Evolutionary conservation across 2,888 invertebrate genomes (phyloP).

Genomic region (Dastarcus helophoroides): DNA sequence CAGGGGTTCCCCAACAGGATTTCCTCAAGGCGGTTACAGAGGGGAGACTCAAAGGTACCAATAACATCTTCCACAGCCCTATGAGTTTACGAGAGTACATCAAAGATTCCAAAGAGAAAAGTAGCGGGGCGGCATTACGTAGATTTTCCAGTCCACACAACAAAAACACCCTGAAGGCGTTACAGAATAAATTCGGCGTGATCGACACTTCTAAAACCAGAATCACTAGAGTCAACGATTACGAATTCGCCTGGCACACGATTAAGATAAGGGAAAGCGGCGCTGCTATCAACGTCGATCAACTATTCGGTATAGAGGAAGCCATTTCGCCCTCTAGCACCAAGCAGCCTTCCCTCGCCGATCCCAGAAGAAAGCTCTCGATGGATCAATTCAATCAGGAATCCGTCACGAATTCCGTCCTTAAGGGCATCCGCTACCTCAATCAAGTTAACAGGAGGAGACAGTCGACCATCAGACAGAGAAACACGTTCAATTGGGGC

Average conservation of each 20-base stretch:
- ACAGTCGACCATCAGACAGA: constrained; percentile 16
- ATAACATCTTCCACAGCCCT: constrained; percentile 50
- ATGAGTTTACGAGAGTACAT: constrained; percentile 30
- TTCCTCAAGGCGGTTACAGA: constrained; percentile 56
- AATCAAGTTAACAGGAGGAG: constrained; percentile 26
- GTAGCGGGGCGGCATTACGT: no score
- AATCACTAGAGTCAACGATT: no score
- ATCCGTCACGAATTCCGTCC: constrained; percentile 45
- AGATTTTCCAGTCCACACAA: no score
- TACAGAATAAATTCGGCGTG: no score
- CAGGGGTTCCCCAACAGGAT: constrained; percentile 30
- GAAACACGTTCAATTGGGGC: constrained; percentile 28
- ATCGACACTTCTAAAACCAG: no score
- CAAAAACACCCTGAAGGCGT: no score
- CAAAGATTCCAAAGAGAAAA: no score
- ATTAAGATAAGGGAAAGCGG: no score
- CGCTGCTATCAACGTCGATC: no score
- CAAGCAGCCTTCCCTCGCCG: constrained; percentile 18
- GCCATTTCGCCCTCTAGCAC: constrained; percentile 25
- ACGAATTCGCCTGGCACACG: no score
- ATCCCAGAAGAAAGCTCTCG: constrained; percentile 29
- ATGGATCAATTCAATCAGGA: constrained; percentile 43
- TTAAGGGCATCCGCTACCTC: constrained; percentile 43
- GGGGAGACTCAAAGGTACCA: constrained; percentile 54
- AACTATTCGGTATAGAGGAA: no score